Evolutionary conservation across 1,140 invertebrate genomes (phyloP).

Genomic region (Goniozus legneri): DNA sequence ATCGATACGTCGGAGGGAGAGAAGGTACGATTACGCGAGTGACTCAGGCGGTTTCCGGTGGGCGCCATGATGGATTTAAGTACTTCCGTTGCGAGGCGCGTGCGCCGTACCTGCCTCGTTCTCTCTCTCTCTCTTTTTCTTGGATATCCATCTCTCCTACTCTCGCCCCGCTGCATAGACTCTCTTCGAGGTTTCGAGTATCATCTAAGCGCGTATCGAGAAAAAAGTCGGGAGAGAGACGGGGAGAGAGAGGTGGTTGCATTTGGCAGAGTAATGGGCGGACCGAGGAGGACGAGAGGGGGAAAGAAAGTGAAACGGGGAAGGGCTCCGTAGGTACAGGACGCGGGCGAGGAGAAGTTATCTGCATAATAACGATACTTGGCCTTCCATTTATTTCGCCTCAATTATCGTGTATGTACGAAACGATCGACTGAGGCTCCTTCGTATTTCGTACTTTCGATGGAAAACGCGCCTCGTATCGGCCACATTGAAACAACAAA

Average conservation of each 20-base stretch:
- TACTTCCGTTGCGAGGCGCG: slow-evolving; percentile 42
- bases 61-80: slow-evolving; percentile 47
- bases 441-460: neutral
- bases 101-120: slow-evolving; percentile 32
- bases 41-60: slow-evolving; percentile 46
- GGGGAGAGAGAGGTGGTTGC: neutral
- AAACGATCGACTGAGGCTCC: neutral
- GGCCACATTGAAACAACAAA: neutral
- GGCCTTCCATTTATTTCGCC: slow-evolving; percentile 12
- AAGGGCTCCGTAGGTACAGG: slow-evolving; percentile 6
- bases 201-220: neutral
- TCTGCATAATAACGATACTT: slow-evolving; percentile 17
- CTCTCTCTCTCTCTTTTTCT: slow-evolving; percentile 11
- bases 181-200: neutral
- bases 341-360: slow-evolving; percentile 16
- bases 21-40: slow-evolving; percentile 42
- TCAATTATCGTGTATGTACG: slow-evolving; percentile 10
- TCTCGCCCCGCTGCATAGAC: slow-evolving; percentile 1
- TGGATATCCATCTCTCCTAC: slow-evolving; percentile 1
- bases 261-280: neutral
- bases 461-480: neutral
- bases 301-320: neutral
- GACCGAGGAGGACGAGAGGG: neutral
- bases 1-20: slow-evolving; percentile 39
- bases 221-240: neutral